Evolutionary conservation across 1,140 invertebrate genomes (phyloP).

Genomic region (Sinonovacula constricta): DNA sequence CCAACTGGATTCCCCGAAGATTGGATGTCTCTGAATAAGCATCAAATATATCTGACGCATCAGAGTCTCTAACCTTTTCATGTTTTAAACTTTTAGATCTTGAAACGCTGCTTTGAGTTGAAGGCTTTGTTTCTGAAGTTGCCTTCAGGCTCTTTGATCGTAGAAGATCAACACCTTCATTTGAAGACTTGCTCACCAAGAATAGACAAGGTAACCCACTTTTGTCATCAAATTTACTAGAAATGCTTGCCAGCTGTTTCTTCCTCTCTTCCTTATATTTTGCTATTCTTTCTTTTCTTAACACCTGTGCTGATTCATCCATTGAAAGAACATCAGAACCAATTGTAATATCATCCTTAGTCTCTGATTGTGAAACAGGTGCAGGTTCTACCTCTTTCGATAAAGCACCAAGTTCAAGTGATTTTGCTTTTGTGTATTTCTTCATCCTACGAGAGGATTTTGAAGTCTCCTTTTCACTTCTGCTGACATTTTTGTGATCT

Average conservation of each 20-base stretch:
- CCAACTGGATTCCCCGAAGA: constrained; percentile 28
- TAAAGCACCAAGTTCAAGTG: constrained; percentile 40
- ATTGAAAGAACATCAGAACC: not conserved
- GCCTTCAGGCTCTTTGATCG: constrained; percentile 56
- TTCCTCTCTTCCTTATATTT: constrained; percentile 60
- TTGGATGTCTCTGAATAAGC: not conserved
- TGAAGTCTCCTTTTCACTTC: no score
- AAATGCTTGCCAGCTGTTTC: constrained; percentile 54
- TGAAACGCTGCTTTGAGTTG: constrained; percentile 28
- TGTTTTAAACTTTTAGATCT: constrained; percentile 58
- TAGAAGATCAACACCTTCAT: constrained; percentile 27
- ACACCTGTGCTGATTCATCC: constrained; percentile 47
- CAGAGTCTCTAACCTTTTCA: constrained; percentile 22
- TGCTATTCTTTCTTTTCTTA: constrained; percentile 56
- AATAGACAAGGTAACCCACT: constrained; percentile 54
- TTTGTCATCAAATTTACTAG: constrained; percentile 48
- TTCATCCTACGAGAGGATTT: constrained; percentile 26
- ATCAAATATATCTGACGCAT: constrained; percentile 4
- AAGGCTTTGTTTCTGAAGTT: constrained; percentile 51
- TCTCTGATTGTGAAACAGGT: not conserved
- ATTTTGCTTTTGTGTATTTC: constrained; percentile 51
- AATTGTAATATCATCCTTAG: constrained; percentile 26
- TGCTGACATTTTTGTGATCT: not conserved
- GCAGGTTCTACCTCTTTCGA: constrained; percentile 14
- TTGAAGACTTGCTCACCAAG: constrained; percentile 23